phyloP scores from a whole-genome alignment of 2,797 vertebrate species.

The Merluccius polli region DNA sequence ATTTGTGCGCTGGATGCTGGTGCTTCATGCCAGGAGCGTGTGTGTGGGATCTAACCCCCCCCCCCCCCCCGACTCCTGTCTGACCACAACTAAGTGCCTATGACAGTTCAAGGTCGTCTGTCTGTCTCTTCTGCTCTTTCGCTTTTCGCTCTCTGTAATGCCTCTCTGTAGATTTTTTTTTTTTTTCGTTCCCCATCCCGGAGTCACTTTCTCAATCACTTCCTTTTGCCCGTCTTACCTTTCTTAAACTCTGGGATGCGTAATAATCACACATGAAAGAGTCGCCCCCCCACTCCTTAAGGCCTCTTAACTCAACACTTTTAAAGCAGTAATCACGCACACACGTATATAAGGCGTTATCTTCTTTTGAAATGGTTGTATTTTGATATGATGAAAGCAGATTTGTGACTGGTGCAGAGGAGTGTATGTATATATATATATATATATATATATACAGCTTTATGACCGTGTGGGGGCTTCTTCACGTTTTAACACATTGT shows the following conservation, averaged over 20 bases:
- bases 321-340: constrained; percentile 46
- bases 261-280: constrained; percentile 61
- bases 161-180: too few species aligned
- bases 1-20: not conserved
- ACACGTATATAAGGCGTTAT: constrained; percentile 25
- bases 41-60: constrained; percentile 17
- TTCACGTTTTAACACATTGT: not conserved
- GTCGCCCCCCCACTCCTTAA: constrained; percentile 41
- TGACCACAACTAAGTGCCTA: constrained; percentile 45
- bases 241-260: constrained; percentile 29
- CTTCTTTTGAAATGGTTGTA: constrained; percentile 36
- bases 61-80: not conserved
- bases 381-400: constrained; percentile 37
- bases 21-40: not conserved
- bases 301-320: constrained; percentile 41
- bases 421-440: constrained; percentile 4
- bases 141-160: not conserved
- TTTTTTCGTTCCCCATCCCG: too few species aligned
- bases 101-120: constrained; percentile 2
- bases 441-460: not conserved
- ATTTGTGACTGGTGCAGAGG: constrained; percentile 19
- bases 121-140: not conserved
- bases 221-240: too few species aligned
- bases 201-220: too few species aligned
- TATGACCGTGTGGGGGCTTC: not conserved